A percentile compares a stretch with the other conserved stretches of the same genome.
phyloP scores from a whole-genome alignment of 2,113 vertebrate genomes.

The Ictalurus furcatus region DNA sequence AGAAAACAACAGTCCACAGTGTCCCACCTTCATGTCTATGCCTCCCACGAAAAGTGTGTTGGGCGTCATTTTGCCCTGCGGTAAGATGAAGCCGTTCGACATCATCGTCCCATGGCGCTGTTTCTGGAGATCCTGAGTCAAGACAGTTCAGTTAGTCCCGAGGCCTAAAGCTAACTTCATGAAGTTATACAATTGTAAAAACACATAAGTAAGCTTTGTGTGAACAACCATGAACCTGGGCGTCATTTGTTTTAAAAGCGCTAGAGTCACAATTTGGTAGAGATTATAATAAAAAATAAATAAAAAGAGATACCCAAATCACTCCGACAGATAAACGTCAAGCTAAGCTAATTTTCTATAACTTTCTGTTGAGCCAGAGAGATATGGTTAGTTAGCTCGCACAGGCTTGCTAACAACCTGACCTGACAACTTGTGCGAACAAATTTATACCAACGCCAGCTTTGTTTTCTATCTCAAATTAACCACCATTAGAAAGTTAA shows the following conservation, averaged over 20 bases:
- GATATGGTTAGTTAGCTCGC: not conserved
- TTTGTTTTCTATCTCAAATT: not conserved
- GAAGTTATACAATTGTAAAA: too few species aligned
- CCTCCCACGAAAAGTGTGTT: slow-evolving; percentile 94
- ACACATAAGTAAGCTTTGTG: not conserved
- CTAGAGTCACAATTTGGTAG: not conserved
- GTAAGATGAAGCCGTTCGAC: slow-evolving; percentile 88
- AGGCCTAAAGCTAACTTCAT: not conserved
- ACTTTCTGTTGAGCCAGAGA: not conserved
- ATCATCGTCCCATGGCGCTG: slow-evolving; percentile 67
- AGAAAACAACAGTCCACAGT: not conserved
- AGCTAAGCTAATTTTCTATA: not conserved
- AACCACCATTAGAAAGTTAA: not conserved
- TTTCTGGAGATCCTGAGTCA: slow-evolving; percentile 55
- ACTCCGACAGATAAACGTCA: not conserved
- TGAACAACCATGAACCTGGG: not conserved
- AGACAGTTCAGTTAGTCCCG: not conserved
- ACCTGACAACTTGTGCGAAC: too few species aligned
- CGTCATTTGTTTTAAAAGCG: not conserved
- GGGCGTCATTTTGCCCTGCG: slow-evolving; percentile 91
- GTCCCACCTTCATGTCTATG: slow-evolving; percentile 87
- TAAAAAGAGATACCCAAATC: not conserved
- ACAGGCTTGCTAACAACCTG: not conserved
- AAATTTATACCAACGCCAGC: not conserved
- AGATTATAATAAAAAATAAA: not conserved